Evolutionary conservation across 2,113 vertebrate genomes (phyloP), one percentile per base, ranked within the genome.

Genomic region (Diglossa brunneiventris): DNA sequence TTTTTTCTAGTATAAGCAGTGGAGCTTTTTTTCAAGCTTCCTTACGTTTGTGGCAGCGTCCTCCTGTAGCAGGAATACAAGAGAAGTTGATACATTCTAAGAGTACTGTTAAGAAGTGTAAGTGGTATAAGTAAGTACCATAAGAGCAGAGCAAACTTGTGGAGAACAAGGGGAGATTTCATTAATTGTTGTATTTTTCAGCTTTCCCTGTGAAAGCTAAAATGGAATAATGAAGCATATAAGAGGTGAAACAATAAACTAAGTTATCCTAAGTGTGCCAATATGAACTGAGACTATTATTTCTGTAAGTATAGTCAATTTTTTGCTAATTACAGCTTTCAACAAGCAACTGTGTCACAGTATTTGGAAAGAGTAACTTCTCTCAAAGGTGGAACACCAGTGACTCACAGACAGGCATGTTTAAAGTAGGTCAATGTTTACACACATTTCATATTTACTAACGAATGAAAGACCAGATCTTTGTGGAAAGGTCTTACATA

Each of bases 291-390:
- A 83, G 50, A 83, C 62, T 76, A 88, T 28, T 52, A 80, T 47
- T 87, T 83, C 42, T 70, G 15, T 81, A 91, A 83, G 9, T 30
- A 33, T 16, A 64, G 46, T 49, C 1, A 70, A 62, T 42, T 77
- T 94, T 47, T 87, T 42, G 18, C 49, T 86, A 83, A 94, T 77
- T 62, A 90, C 49, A 85, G 33, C n/a, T 93, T 96, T 90, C 46
- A n/a, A 72, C 21, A 83, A 37, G 59, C 46, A 86, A 58, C 31
- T 10, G 11, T 77, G 70, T 56, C 53, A 90, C 5, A 83, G 24
- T 63, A 66, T 83, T 86, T 83, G 50, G 46, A 85, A 87, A 85
- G 50, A 58, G 13, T 41, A 90, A 84, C 13, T 81, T 63, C 66
- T 62, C 75, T 55, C 39, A 70, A 70, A 76, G 46, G 14, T 69